Evolutionary conservation across 2,888 invertebrate species (phyloP), one percentile per base, ranked within the genome.

Genomic region (Omphaloscelis lunosa): DNA sequence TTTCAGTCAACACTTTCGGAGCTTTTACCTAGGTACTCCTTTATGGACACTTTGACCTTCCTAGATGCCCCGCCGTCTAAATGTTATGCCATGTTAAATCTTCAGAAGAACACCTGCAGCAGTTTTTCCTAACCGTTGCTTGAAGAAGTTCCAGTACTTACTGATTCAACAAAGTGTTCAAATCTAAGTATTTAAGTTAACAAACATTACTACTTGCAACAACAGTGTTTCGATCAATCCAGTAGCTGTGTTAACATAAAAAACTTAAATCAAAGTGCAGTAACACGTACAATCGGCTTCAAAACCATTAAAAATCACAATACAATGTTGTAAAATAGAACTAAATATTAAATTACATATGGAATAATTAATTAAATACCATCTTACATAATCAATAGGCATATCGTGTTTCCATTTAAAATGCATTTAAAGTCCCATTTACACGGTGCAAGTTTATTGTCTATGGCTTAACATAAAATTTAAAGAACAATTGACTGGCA

Each of bases 391-490:
- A 53, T 62, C 23, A 62, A 76, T 80, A 80, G 74, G 53, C 72
- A 70, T 65, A 71, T 73, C 71, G 61, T 63, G 41, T 61, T 71
- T 7, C 29, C 12, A 72, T 68, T 77, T 72, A 74, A 79, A 83
- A 71, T 80, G 59, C 83, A 71, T 68, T 41, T 45, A 51, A 58
- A 23, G 9, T 8, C 51, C 51, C 9, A 51, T 51, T 51, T 51
- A 23, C 51, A 51, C 51, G 9, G 9, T 23, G 23, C 51, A 51
- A 51, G 51, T 51, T 23, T 23, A 23, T 51, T 23, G 51, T 8
- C 20, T 20, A 8, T 20, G 8, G 51, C 8, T 7, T 20, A 48
- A 6, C 48, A 48, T 48, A 20, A 15, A 45, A 6, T 6, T 48
- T 17, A 4, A 20, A 20, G 8, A 20, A 20, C 51, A 51, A 20